Evolutionary conservation across 2,888 invertebrate genomes (phyloP), one percentile per base, ranked within the genome.

Genomic region (Euzetes globulus): DNA sequence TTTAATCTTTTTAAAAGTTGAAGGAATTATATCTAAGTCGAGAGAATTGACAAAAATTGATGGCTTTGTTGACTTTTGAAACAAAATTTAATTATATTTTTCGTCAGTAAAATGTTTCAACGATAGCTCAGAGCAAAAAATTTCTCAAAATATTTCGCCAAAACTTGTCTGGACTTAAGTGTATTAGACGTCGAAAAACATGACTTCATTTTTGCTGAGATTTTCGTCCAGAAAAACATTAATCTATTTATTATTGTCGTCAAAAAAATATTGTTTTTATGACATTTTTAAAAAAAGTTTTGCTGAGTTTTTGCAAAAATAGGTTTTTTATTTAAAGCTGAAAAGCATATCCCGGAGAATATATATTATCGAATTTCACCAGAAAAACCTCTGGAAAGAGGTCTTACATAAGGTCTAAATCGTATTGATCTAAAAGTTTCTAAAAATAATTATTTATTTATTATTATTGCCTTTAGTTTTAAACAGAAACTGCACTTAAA

Each of bases 391-490:
- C n/a, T n/a, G n/a, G 41, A 11, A 1, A 1, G n/a, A 50, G 17
- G 50, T 50, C n/a, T 50, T 50, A 50, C 7, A n/a, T 7, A 19
- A 19, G 4, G 19, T 13, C 50, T n/a, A 5, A 41, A n/a, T n/a
- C 50, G 19, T 19, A 50, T 55, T 55, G 19, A 55, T 55, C 55
- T 55, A 55, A 55, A 55, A 55, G 55, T 55, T 55, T 55, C 55
- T 55, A 55, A 55, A 55, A 55, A 55, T 55, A 55, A 55, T 55
- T 25, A 55, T 25, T 55, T 55, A 55, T 55, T 55, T 55, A 55
- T 55, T 55, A 50, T 50, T 50, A 55, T 55, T 41, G 41, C 41
- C 41, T 9, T 41, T 1, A 41, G 41, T 41, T 41, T 41, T 41
- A 41, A 41, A 41, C 41, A 41, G 41, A 41, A 33, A 41, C 41